Conservation (phyloP, 2,113 vertebrate species). For the Trachemys scripta region DNA sequence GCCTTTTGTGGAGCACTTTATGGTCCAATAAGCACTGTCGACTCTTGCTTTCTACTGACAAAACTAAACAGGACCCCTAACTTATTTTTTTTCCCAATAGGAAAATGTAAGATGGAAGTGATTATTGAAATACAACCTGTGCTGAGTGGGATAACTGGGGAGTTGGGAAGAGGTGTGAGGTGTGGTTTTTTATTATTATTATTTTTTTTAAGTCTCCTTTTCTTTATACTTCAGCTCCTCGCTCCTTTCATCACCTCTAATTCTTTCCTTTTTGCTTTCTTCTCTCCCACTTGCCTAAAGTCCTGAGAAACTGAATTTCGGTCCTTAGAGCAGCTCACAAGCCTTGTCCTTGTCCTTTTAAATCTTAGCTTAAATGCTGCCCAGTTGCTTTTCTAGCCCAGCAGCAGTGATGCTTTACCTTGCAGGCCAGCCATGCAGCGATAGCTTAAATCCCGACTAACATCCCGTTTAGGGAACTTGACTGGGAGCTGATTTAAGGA, state of each 20-base stretch:
- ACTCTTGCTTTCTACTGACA: conserved; percentile 24
- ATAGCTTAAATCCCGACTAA: not conserved
- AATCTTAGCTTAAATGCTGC: not conserved
- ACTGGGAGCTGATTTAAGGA: not conserved
- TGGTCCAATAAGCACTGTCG: conserved; percentile 59
- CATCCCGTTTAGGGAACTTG: not conserved
- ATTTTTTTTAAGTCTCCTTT: not conserved
- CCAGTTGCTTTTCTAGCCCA: not conserved
- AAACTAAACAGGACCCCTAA: conserved; percentile 31
- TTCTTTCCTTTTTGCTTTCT: not conserved
- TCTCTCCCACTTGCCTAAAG: not conserved
- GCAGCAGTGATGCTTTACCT: not conserved
- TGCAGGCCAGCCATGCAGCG: not conserved
- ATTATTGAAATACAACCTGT: conserved; percentile 42
- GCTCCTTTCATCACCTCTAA: not conserved
- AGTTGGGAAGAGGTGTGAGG: not conserved
- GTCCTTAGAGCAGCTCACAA: not conserved
- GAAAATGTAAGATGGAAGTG: conserved; percentile 55
- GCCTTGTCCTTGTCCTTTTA: not conserved
- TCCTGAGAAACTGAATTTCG: not conserved
- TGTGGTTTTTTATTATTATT: not conserved
- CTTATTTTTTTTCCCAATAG: conserved; percentile 6
- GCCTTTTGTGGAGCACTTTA: conserved; percentile 45
- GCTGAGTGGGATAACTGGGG: not conserved
- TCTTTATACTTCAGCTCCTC: not conserved